Conservation (phyloP, 2,113 vertebrate genomes). For the Cynocephalus volans region DNA sequence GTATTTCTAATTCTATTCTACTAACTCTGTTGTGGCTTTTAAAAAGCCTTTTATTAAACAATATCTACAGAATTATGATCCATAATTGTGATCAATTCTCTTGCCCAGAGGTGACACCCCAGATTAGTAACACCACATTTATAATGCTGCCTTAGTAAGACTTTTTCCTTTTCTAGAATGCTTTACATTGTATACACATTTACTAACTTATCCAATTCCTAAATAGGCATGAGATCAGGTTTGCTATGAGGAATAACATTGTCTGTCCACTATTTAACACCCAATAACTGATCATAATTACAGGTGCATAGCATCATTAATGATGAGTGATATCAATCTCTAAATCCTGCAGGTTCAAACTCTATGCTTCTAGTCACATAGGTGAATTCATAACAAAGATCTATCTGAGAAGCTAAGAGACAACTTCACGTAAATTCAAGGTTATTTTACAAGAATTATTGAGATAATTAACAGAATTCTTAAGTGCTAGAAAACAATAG, state of each 20-base stretch:
- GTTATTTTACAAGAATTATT: not conserved
- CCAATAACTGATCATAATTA: conserved; percentile 16
- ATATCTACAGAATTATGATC: not conserved
- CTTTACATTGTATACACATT: not conserved
- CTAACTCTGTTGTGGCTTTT: conserved; percentile 43
- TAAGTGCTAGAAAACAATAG: conserved; percentile 19
- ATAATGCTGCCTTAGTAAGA: not conserved
- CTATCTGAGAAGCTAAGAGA: not conserved
- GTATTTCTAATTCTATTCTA: conserved; percentile 28
- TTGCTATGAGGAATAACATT: not conserved
- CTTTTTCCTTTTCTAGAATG: not conserved
- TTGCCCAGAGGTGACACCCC: not conserved
- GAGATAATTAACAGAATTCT: not conserved
- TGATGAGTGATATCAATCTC: not conserved
- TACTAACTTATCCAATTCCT: conserved; percentile 27
- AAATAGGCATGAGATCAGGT: not conserved
- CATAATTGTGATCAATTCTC: conserved; percentile 55
- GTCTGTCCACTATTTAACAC: not conserved
- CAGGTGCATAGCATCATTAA: not conserved
- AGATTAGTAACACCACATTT: not conserved
- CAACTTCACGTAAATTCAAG: conserved; percentile 12
- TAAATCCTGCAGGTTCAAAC: not conserved
- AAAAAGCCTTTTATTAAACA: conserved; percentile 4
- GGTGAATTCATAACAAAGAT: not conserved
- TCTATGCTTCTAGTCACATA: not conserved